Evolutionary conservation across 1,140 invertebrate species (phyloP), one percentile per base, ranked within the genome.

Genomic region (Listronotus bonariensis): DNA sequence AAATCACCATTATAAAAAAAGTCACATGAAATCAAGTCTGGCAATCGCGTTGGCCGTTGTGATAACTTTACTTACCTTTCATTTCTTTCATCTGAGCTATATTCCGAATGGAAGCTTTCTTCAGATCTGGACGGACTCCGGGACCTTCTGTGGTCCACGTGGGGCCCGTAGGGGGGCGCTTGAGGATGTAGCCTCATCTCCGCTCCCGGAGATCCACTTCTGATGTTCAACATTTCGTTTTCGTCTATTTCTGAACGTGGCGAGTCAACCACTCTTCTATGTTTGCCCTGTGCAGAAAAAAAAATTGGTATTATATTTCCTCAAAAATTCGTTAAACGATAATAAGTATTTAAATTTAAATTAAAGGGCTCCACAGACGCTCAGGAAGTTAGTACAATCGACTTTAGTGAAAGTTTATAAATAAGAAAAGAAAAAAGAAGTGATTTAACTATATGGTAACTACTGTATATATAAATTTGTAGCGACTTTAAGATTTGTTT

Each of bases 191-290:
- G 32, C 38, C 51, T 53, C 38, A 53, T 36, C 31, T 66, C 64
- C 3, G 56, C 41, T 3, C 49, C 82, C 8, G 86, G 86, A 51
- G 85, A 87, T 34, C 88, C 89, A 49, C 90, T 90, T 41, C 90
- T 82, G 6, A 92, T 83, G 76, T 89, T 91, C 72, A 92, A 79
- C 86, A 90, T 88, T 74, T 92, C 89, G 69, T 87, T 88, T 72
- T 92, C 90, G 75, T 90, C 88, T 51, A 89, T 67, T 52, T 83
- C 82, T 31, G 84, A 82, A 78, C 80, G 51, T 74, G 81, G 59
- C 17, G 69, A 69, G 14, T 74, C 68, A 34, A 41, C 42, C 58
- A 57, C 7, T 31, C 55, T 40, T 38, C 49, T 63, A 14, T 82
- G 68, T 82, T 84, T 78, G 15, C 17, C 20, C 80, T 82, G 34